Conservation (phyloP, 2,113 vertebrate genomes). For the Ictidomys tridecemlineatus region DNA sequence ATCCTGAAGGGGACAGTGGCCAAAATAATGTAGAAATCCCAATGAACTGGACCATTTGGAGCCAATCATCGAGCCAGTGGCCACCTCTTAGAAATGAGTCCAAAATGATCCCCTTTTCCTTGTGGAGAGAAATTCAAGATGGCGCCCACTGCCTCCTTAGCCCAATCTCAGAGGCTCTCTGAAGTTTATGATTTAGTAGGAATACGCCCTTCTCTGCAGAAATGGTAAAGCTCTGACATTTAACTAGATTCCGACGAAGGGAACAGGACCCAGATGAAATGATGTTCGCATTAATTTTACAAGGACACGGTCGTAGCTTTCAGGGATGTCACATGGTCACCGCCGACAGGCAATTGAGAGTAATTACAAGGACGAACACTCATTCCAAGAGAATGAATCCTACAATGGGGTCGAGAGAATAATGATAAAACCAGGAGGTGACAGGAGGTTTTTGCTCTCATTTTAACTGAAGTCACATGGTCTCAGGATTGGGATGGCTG, state of each 20-base stretch:
- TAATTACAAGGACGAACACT: background rate
- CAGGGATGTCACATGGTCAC: accelerated
- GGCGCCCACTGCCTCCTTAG: accelerated
- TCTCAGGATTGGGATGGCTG: background rate
- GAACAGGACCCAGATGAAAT: background rate
- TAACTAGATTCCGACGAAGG: background rate
- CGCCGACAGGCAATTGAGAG: background rate
- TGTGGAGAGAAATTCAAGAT: background rate
- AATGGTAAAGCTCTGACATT: background rate
- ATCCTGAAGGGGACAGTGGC: accelerated
- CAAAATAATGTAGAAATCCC: accelerated
- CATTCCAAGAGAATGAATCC: background rate
- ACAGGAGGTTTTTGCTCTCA: background rate
- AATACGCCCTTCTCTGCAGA: background rate
- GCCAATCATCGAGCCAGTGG: too few relatives aligned
- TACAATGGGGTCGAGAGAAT: too few relatives aligned
- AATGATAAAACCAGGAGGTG: background rate
- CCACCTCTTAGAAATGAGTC: too few relatives aligned
- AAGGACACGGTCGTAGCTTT: accelerated
- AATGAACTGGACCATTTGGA: background rate
- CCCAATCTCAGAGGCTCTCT: too few relatives aligned
- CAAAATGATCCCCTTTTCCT: too few relatives aligned
- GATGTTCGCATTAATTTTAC: background rate
- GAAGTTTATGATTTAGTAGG: background rate
- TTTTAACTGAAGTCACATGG: too few relatives aligned